These are phyloP conservation scores for Eristalinus sepulchralis DNA, from an alignment of 2,888 invertebrate genomes.

Conservation along the genomic window DNA sequence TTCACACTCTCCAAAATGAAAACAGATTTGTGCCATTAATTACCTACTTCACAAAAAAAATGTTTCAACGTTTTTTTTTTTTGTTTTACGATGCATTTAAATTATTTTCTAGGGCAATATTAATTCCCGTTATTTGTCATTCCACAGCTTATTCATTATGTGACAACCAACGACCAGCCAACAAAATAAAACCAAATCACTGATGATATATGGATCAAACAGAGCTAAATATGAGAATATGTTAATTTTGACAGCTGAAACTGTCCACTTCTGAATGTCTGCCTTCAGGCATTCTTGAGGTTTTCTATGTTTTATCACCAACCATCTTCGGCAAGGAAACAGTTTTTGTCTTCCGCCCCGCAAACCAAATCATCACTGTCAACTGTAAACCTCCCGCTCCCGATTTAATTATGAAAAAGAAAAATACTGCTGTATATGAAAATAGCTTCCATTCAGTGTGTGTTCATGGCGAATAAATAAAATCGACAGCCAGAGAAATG, in stretches of 20 bases:
- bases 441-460: conserved; percentile 36
- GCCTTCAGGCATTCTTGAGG: neutral
- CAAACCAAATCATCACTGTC: conserved; percentile 28
- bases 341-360: too few relatives aligned
- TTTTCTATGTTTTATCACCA: neutral
- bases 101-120: neutral
- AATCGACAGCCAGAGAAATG: conserved; percentile 1
- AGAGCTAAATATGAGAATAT: neutral
- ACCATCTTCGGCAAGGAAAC: neutral
- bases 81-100: neutral
- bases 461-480: conserved; percentile 5
- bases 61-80: neutral
- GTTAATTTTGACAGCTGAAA: neutral
- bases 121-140: neutral
- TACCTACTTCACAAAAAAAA: neutral
- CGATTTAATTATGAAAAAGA: conserved; percentile 13
- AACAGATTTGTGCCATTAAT: neutral
- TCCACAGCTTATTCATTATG: neutral
- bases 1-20: neutral
- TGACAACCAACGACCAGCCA: neutral
- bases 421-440: conserved; percentile 35
- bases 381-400: neutral
- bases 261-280: neutral
- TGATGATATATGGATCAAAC: neutral
- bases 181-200: neutral